Percentiles rank a stretch among this genome's conserved stretches.
These are phyloP conservation scores for Bombus impatiens DNA, from an alignment of 1,140 invertebrate species.

Conservation along the genomic window DNA sequence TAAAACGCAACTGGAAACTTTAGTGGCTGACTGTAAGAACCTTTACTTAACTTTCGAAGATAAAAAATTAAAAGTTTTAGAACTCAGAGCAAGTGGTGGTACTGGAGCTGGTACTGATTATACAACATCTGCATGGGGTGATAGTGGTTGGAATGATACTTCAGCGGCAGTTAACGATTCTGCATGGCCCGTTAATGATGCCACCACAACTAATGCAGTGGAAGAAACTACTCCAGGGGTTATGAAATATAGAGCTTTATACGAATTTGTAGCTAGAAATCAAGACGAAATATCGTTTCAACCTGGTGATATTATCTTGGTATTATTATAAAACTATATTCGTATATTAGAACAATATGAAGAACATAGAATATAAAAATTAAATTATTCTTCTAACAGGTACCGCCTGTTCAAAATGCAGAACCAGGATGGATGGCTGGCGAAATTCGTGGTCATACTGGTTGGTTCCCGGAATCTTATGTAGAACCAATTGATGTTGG, in stretches of 20 bases:
- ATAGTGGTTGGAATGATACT: slow-evolving; percentile 77
- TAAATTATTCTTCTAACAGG: slow-evolving; percentile 79
- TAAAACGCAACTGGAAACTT: slow-evolving; percentile 84
- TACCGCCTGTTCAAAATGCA: slow-evolving; percentile 92
- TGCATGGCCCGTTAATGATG: slow-evolving; percentile 83
- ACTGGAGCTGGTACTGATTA: slow-evolving; percentile 60
- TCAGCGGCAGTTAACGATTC: slow-evolving; percentile 75
- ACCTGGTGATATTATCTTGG: slow-evolving; percentile 96
- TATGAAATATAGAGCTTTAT: slow-evolving; percentile 93
- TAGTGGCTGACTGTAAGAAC: slow-evolving; percentile 84
- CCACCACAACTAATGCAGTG: slow-evolving; percentile 62
- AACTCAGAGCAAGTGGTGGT: slow-evolving; percentile 65
- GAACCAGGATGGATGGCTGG: slow-evolving; percentile 99
- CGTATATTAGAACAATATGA: background rate
- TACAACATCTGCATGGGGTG: slow-evolving; percentile 68
- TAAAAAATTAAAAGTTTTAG: slow-evolving; percentile 82
- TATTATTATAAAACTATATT: slow-evolving; percentile 71
- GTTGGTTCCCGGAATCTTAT: slow-evolving; percentile 99
- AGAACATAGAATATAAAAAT: background rate
- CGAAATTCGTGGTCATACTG: slow-evolving; percentile 92
- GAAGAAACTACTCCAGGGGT: slow-evolving; percentile 81
- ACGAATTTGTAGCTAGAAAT: slow-evolving; percentile 96
- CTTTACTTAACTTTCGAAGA: slow-evolving; percentile 84
- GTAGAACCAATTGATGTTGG: slow-evolving; percentile 90
- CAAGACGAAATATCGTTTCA: slow-evolving; percentile 96